Evolutionary conservation across 2,888 invertebrate species (phyloP).

Genomic region (Latrodectus elegans): DNA sequence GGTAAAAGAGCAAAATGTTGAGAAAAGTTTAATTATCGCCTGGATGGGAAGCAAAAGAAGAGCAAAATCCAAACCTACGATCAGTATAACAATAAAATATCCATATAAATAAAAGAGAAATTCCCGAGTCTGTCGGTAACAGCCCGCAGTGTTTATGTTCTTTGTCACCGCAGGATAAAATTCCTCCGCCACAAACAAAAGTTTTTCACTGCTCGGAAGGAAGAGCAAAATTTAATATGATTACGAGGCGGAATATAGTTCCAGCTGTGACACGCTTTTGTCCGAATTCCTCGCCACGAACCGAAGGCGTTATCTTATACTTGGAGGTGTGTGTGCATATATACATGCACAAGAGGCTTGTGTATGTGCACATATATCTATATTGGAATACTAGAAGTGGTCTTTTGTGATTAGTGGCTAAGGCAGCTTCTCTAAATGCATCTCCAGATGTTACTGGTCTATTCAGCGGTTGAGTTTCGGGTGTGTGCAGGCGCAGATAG

Average conservation of each 20-base stretch:
- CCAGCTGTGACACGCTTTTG: conserved; percentile 61
- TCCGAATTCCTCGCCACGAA: conserved; percentile 17
- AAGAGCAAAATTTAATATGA: conserved; percentile 68
- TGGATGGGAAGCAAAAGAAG: background rate
- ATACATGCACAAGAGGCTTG: background rate
- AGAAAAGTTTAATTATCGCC: conserved; percentile 61
- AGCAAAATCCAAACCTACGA: background rate
- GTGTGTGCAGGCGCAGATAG: conserved; percentile 23
- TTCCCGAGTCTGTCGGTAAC: conserved; percentile 33
- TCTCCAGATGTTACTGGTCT: conserved; percentile 55
- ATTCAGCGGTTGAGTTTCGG: conserved; percentile 43
- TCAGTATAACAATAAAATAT: conserved; percentile 50
- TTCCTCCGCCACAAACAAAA: conserved; percentile 63
- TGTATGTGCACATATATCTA: conserved; percentile 8
- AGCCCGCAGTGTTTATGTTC: conserved; percentile 60
- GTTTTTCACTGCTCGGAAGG: conserved; percentile 64
- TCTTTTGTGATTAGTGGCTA: conserved; percentile 62
- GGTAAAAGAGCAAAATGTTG: background rate
- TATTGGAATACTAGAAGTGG: conserved; percentile 12
- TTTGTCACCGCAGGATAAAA: conserved; percentile 62
- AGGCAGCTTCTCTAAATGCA: conserved; percentile 44
- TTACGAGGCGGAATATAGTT: conserved; percentile 61
- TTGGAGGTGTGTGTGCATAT: conserved; percentile 32
- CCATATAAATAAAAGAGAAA: conserved; percentile 65
- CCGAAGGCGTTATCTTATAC: conserved; percentile 62